Conservation (phyloP, 2,113 vertebrate genomes). For the Leptocoma aspasia region DNA sequence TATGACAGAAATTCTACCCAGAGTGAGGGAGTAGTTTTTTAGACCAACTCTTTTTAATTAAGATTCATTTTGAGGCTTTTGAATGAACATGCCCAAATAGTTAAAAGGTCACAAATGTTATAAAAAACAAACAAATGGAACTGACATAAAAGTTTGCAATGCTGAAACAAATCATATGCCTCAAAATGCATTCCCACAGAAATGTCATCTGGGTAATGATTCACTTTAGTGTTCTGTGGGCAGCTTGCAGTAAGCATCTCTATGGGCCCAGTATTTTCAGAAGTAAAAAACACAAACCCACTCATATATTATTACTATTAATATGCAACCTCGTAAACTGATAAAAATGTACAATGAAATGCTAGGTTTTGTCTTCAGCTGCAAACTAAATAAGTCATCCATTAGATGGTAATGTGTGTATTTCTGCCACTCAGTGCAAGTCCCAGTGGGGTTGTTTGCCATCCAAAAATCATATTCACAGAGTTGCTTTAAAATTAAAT, state of each 20-base stretch:
- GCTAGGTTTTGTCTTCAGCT: background rate
- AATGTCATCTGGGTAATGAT: conserved; percentile 10
- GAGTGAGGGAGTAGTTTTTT: conserved; percentile 66
- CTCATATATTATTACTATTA: background rate
- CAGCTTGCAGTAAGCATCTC: background rate
- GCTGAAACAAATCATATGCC: conserved; percentile 41
- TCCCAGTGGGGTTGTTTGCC: background rate
- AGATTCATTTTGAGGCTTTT: conserved; percentile 54
- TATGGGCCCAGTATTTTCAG: background rate
- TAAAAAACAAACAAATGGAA: conserved; percentile 58
- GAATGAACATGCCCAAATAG: conserved; percentile 58
- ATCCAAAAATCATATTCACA: background rate
- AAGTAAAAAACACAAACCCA: background rate
- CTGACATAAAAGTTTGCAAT: conserved; percentile 48
- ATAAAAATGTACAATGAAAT: background rate
- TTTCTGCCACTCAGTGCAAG: background rate
- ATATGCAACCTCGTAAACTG: background rate
- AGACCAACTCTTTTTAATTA: conserved; percentile 66
- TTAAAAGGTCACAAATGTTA: conserved; percentile 69
- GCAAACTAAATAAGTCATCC: background rate
- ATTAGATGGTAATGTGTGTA: background rate
- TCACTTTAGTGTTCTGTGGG: background rate
- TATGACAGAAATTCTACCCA: conserved; percentile 54
- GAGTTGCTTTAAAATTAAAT: background rate
- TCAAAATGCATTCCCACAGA: background rate